These are phyloP conservation scores for Ophraella communa DNA, from an alignment of 2,888 invertebrate genomes.

Conservation along the genomic window DNA sequence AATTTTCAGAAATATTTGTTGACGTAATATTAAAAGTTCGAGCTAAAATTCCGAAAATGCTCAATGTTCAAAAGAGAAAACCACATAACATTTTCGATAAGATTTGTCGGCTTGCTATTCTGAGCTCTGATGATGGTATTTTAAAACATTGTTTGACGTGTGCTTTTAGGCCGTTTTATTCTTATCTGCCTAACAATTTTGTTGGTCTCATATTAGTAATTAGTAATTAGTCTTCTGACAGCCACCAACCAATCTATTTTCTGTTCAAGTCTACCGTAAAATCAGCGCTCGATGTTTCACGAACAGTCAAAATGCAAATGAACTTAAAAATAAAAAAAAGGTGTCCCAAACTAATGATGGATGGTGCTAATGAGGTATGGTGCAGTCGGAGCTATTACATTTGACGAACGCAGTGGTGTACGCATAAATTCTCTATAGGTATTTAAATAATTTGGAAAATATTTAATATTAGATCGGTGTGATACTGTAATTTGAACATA, in stretches of 20 bases:
- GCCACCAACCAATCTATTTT: background rate
- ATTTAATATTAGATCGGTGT: too few relatives aligned
- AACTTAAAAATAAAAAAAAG: slow-evolving; percentile 10
- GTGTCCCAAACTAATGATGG: slow-evolving; percentile 49
- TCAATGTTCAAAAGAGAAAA: too few relatives aligned
- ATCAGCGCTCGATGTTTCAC: slow-evolving; percentile 1
- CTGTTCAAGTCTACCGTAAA: background rate
- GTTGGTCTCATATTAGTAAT: slow-evolving; percentile 10
- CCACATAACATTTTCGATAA: background rate
- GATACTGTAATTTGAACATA: too few relatives aligned
- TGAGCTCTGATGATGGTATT: background rate
- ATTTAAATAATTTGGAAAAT: too few relatives aligned
- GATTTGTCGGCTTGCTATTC: background rate
- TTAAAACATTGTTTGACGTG: background rate
- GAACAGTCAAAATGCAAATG: slow-evolving; percentile 12
- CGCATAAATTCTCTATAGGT: too few relatives aligned
- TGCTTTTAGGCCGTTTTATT: background rate
- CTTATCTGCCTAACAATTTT: background rate
- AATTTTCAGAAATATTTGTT: too few relatives aligned
- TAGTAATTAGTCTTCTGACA: slow-evolving; percentile 17
- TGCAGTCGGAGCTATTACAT: slow-evolving; percentile 52
- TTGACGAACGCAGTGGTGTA: slow-evolving; percentile 42
- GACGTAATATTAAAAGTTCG: too few relatives aligned
- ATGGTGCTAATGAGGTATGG: slow-evolving; percentile 55
- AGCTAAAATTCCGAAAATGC: background rate